phyloP scores from a whole-genome alignment of 2,888 invertebrate species.

The Drosophila birchii region DNA sequence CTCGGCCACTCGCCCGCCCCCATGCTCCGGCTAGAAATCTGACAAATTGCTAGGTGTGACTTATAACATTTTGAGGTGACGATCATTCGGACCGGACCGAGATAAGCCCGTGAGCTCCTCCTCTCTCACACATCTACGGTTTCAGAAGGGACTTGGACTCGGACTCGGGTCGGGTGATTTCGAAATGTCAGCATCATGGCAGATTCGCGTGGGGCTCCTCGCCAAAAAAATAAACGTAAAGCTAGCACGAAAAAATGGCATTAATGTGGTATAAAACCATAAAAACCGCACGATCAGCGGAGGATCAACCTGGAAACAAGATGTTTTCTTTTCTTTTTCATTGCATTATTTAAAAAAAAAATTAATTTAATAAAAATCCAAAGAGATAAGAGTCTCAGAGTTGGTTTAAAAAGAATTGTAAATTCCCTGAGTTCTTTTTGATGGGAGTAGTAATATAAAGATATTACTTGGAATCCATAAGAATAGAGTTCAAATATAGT shows the following conservation, averaged over 20 bases:
- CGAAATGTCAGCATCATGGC: slow-evolving; percentile 47
- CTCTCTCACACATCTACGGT: slow-evolving; percentile 73
- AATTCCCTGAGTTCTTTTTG: neutral
- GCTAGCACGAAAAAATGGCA: slow-evolving; percentile 31
- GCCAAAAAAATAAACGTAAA: slow-evolving; percentile 22
- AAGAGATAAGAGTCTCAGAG: slow-evolving; percentile 17
- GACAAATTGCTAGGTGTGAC: slow-evolving; percentile 78
- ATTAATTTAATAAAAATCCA: neutral
- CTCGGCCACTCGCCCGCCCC: slow-evolving; percentile 44
- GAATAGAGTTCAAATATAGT: fast-evolving
- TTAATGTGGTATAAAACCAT: slow-evolving; percentile 59
- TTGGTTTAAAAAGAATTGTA: neutral
- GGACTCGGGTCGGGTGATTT: slow-evolving; percentile 19
- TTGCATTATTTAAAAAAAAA: neutral
- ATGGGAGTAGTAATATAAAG: neutral
- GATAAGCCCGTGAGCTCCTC: slow-evolving; percentile 33
- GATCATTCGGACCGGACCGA: slow-evolving; percentile 29
- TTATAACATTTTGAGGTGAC: slow-evolving; percentile 59
- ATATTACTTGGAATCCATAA: neutral
- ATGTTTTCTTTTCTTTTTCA: slow-evolving; percentile 12
- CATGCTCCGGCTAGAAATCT: slow-evolving; percentile 59
- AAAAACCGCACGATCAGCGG: slow-evolving; percentile 84
- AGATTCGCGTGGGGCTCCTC: slow-evolving; percentile 51
- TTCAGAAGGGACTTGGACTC: slow-evolving; percentile 52
- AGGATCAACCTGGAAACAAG: slow-evolving; percentile 75